phyloP scores from a whole-genome alignment of 2,113 vertebrate genomes.

The Thamnophis sirtalis region DNA sequence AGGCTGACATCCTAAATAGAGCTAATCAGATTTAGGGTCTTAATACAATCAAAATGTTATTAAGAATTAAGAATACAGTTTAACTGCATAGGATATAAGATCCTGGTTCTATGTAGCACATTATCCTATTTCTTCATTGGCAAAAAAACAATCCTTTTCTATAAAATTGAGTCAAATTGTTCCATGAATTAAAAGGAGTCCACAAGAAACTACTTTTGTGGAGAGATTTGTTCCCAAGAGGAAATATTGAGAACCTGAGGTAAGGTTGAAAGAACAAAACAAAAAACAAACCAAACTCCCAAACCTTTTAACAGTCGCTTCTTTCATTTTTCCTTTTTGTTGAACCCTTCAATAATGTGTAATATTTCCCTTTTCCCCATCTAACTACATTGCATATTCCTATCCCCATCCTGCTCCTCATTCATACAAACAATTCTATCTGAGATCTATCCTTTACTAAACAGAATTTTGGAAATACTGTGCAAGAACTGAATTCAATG shows the following conservation, averaged over 20 bases:
- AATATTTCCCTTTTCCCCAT: neutral
- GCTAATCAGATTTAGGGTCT: neutral
- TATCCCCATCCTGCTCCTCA: conserved; percentile 4
- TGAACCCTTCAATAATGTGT: conserved; percentile 6
- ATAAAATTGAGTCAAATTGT: conserved; percentile 7
- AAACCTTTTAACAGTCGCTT: conserved; percentile 1
- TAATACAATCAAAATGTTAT: neutral
- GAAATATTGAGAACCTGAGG: conserved; percentile 24
- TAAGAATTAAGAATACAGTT: neutral
- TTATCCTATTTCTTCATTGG: neutral
- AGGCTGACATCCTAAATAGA: neutral
- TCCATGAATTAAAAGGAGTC: conserved; percentile 19
- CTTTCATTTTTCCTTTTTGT: conserved; percentile 5
- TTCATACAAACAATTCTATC: neutral
- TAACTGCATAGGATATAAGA: neutral
- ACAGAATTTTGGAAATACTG: neutral
- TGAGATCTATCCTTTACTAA: neutral
- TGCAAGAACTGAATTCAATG: neutral
- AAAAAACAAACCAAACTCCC: neutral
- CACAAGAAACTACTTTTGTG: conserved; percentile 23
- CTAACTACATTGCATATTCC: neutral
- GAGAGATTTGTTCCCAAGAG: conserved; percentile 21
- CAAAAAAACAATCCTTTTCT: conserved; percentile 11
- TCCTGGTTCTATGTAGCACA: neutral
- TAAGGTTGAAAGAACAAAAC: conserved; percentile 30